Evolutionary conservation across 2,113 vertebrate genomes (phyloP).

Genomic region (Eupsittula cactorum): DNA sequence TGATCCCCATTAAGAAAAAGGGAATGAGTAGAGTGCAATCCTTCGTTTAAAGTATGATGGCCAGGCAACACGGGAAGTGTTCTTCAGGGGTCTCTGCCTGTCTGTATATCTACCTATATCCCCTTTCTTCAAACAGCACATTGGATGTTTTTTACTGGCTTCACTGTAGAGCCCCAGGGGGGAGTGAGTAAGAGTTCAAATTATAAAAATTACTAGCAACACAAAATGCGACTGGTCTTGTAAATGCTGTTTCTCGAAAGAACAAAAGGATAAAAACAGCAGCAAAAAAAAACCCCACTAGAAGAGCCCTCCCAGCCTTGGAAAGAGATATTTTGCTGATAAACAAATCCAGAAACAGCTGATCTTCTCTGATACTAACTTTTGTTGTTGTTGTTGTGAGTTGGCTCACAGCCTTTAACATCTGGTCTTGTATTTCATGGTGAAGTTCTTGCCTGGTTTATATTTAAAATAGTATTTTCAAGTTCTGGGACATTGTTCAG

Average conservation of each 20-base stretch:
- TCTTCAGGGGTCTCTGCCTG: background rate
- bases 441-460: conserved; percentile 35
- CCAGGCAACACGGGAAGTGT: background rate
- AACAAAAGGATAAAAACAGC: conserved; percentile 34
- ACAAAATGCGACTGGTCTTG: background rate
- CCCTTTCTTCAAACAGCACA: background rate
- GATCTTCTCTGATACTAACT: conserved; percentile 39
- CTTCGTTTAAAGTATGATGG: background rate
- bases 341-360: conserved; percentile 50
- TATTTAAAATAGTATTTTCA: conserved; percentile 48
- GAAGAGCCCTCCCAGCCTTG: background rate
- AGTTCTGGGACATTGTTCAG: background rate
- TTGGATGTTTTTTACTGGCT: background rate
- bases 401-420: conserved; percentile 29
- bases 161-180: background rate
- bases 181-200: background rate
- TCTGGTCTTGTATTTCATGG: conserved; percentile 48
- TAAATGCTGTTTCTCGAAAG: background rate
- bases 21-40: background rate
- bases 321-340: conserved; percentile 18
- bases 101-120: background rate
- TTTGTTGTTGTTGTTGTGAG: conserved; percentile 9
- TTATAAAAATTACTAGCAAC: background rate
- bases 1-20: background rate
- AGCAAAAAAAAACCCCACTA: background rate